These are phyloP conservation scores for Chrysoperla carnea DNA, from an alignment of 1,140 invertebrate genomes.

Conservation along the genomic window DNA sequence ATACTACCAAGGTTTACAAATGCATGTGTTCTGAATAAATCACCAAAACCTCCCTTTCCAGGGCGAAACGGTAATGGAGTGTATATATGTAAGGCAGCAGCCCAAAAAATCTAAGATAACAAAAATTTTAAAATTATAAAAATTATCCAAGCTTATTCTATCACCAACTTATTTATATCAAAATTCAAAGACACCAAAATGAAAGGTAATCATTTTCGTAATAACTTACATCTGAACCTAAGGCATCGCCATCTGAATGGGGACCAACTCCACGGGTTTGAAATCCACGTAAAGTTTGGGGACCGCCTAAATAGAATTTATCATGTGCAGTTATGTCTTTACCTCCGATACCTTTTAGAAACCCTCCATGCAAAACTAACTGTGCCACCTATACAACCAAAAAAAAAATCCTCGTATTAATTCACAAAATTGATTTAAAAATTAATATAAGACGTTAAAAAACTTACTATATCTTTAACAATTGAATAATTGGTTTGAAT, in stretches of 20 bases:
- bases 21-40: constrained; percentile 63
- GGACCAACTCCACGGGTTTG: constrained; percentile 65
- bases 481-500: constrained; percentile 59
- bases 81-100: constrained; percentile 60
- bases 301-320: constrained; percentile 75
- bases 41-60: constrained; percentile 52
- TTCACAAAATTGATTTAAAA: too few relatives aligned
- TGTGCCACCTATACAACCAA: constrained; percentile 48
- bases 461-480: constrained; percentile 43
- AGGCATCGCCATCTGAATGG: constrained; percentile 45
- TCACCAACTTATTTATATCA: too few relatives aligned
- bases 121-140: neutral
- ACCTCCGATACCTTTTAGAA: constrained; percentile 43
- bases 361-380: constrained; percentile 45
- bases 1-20: constrained; percentile 75
- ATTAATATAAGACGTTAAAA: too few relatives aligned
- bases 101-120: constrained; percentile 50
- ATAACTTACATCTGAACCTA: constrained; percentile 24
- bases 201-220: neutral
- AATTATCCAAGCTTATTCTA: constrained; percentile 5
- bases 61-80: constrained; percentile 70
- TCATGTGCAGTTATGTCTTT: constrained; percentile 39
- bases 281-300: constrained; percentile 68
- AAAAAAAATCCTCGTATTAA: constrained; percentile 8
- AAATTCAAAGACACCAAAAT: too few relatives aligned